These are phyloP conservation scores for Neosalanx taihuensis DNA, from an alignment of 2,797 vertebrate genomes.

Conservation along the genomic window DNA sequence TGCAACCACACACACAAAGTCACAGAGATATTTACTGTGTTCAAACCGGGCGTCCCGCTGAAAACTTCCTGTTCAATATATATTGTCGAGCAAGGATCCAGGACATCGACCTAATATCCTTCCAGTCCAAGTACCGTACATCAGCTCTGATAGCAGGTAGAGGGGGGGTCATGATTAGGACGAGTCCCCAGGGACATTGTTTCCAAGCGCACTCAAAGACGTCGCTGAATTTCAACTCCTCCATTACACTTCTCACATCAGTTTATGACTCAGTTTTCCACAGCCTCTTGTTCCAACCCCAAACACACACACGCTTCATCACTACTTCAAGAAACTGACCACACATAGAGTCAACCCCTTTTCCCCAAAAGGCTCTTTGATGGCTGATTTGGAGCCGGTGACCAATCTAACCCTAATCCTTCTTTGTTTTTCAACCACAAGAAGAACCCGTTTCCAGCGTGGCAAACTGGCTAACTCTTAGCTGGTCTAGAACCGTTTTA, in stretches of 20 bases:
- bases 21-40: constrained; percentile 47
- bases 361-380: too few species aligned
- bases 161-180: constrained; percentile 28
- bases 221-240: constrained; percentile 31
- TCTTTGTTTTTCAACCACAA: too few species aligned
- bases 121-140: constrained; percentile 44
- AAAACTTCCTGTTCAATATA: constrained; percentile 39
- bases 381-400: too few species aligned
- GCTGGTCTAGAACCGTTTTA: too few species aligned
- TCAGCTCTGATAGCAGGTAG: constrained; percentile 38
- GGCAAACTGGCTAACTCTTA: too few species aligned
- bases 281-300: constrained; percentile 32
- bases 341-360: constrained; percentile 3
- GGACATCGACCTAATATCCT: constrained; percentile 43
- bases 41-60: constrained; percentile 44
- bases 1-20: constrained; percentile 49
- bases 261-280: constrained; percentile 37
- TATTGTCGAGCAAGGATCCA: constrained; percentile 41
- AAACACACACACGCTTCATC: constrained; percentile 31
- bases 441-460: too few species aligned
- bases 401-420: too few species aligned
- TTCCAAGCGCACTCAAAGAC: constrained; percentile 40
- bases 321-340: constrained; percentile 24
- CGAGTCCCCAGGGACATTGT: constrained; percentile 35
- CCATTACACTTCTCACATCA: constrained; percentile 41